phyloP scores from a whole-genome alignment of 2,888 invertebrate genomes.

The Thumatha senex region DNA sequence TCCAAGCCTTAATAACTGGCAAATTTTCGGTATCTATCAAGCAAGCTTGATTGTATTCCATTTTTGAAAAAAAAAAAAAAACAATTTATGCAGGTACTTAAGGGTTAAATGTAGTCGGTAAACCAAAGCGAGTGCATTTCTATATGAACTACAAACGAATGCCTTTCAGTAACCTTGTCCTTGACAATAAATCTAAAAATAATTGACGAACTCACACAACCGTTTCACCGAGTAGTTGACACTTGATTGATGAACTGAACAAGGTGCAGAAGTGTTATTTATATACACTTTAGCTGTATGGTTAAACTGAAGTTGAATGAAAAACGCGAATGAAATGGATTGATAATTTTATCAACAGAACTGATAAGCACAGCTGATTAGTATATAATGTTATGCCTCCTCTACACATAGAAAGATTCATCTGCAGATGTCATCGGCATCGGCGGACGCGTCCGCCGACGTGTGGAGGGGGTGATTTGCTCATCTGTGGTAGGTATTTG shows the following conservation, averaged over 20 bases:
- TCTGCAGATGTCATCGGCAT: no score
- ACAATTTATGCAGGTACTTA: neutral
- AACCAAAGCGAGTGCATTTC: no score
- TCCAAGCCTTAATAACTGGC: conserved; percentile 67
- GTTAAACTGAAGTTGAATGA: no score
- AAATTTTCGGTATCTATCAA: conserved; percentile 62
- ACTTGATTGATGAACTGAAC: conserved; percentile 1
- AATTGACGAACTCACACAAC: neutral
- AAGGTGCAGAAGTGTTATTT: neutral
- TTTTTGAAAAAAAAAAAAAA: conserved; percentile 36
- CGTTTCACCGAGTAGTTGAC: neutral
- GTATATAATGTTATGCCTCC: no score
- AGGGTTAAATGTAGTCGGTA: neutral
- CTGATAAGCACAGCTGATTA: neutral
- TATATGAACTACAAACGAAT: no score
- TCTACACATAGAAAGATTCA: no score
- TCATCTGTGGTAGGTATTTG: no score
- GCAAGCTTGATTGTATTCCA: conserved; percentile 56
- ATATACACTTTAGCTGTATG: no score
- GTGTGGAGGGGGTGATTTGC: no score
- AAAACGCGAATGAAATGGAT: neutral
- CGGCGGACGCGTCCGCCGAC: no score
- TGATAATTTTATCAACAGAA: neutral
- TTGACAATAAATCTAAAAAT: conserved; percentile 2
- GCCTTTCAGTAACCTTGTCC: neutral